Evolutionary conservation across 2,113 vertebrate species (phyloP).

Genomic region (Arvicanthis niloticus): DNA sequence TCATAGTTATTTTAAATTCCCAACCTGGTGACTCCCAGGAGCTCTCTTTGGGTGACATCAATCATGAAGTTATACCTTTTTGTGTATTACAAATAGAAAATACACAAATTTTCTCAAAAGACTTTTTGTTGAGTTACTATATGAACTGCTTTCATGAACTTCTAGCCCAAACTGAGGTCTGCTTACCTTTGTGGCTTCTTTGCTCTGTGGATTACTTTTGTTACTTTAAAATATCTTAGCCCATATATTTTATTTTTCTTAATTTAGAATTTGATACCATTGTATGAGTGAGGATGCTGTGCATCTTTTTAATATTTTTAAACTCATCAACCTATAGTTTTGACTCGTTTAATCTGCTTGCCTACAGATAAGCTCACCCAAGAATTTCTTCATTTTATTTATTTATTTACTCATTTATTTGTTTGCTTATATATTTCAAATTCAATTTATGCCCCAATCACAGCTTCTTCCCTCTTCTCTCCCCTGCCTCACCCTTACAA

Average conservation of each 20-base stretch:
- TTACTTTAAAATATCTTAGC: too few relatives aligned
- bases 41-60: neutral
- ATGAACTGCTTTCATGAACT: neutral
- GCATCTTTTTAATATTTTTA: neutral
- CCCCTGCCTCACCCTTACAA: too few relatives aligned
- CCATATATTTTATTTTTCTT: neutral
- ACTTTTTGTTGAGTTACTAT: neutral
- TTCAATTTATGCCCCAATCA: too few relatives aligned
- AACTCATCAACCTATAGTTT: too few relatives aligned
- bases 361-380: neutral
- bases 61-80: neutral
- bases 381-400: neutral
- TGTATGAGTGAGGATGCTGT: neutral
- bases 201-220: neutral
- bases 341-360: neutral
- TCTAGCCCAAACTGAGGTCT: neutral
- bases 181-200: neutral
- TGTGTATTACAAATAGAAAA: neutral
- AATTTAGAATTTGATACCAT: neutral
- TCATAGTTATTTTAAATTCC: neutral
- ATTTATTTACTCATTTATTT: too few relatives aligned
- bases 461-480: too few relatives aligned
- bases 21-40: neutral
- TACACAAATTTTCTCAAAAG: neutral
- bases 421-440: too few relatives aligned